phyloP scores from a whole-genome alignment of 2,888 invertebrate genomes.

The Helobdella robusta region DNA sequence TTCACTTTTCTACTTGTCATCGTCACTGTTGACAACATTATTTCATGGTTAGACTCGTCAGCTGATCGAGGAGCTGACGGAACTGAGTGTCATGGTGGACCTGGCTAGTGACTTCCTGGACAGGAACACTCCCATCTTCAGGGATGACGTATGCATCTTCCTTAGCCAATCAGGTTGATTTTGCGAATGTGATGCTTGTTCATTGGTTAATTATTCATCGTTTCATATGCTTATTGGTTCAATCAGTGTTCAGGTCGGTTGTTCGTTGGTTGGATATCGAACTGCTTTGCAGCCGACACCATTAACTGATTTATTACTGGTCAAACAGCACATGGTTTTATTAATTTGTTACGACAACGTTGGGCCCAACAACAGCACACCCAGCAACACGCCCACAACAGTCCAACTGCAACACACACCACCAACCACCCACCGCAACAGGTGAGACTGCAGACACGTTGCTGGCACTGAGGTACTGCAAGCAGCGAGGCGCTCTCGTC shows the following conservation, averaged over 20 bases:
- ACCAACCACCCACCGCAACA: too few species aligned
- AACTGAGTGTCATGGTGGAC: slow-evolving; percentile 97
- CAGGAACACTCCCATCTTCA: slow-evolving; percentile 91
- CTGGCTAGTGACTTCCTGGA: slow-evolving; percentile 96
- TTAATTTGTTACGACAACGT: too few species aligned
- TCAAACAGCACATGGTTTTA: too few species aligned
- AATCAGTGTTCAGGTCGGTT: neutral
- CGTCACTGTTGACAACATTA: too few species aligned
- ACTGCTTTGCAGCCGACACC: too few species aligned
- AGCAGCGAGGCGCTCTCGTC: slow-evolving; percentile 88
- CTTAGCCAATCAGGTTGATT: slow-evolving; percentile 97
- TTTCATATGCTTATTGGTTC: neutral
- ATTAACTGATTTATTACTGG: too few species aligned
- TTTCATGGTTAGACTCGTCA: slow-evolving; percentile 62
- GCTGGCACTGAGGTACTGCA: slow-evolving; percentile 83
- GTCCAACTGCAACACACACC: too few species aligned
- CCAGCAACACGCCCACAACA: too few species aligned
- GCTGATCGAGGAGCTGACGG: slow-evolving; percentile 90
- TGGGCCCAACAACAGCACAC: too few species aligned
- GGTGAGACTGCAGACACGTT: slow-evolving; percentile 91
- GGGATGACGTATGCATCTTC: slow-evolving; percentile 99
- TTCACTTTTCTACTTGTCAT: too few species aligned
- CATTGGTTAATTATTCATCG: neutral
- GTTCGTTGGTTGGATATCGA: neutral
- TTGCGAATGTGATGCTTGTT: too few species aligned